Conservation (phyloP, 2,113 vertebrate species). For the Colaptes auratus region DNA sequence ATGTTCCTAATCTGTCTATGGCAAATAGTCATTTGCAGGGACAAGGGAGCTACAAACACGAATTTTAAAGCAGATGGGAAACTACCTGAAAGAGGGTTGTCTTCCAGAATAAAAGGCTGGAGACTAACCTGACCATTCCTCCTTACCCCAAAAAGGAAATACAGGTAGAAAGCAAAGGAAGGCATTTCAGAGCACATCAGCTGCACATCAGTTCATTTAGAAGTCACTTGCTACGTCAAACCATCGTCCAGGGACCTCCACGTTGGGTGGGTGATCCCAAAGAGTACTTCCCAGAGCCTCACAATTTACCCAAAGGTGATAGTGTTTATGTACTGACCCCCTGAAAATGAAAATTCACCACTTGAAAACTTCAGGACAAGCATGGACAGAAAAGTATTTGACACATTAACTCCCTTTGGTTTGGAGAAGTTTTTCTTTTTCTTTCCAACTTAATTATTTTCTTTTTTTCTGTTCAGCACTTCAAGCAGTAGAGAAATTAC, state of each 20-base stretch:
- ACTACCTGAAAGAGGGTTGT: neutral
- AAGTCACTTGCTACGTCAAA: neutral
- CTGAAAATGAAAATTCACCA: neutral
- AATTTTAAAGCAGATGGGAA: conserved; percentile 18
- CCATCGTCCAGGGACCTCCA: neutral
- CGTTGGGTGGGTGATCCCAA: neutral
- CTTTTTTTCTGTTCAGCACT: neutral
- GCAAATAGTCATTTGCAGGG: neutral
- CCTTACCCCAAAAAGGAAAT: neutral
- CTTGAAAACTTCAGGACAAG: neutral
- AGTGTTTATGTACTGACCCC: neutral
- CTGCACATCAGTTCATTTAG: neutral
- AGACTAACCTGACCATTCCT: neutral
- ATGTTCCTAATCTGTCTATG: neutral
- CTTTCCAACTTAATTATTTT: neutral
- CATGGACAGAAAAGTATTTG: neutral
- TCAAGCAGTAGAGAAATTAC: neutral
- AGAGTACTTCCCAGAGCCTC: neutral
- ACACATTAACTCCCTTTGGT: neutral
- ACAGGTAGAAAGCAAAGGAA: neutral
- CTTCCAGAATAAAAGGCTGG: neutral
- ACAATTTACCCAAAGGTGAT: neutral
- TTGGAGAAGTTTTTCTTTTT: neutral
- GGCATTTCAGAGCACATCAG: neutral
- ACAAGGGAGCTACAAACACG: neutral